Percentiles rank a stretch among this genome's conserved stretches.
Evolutionary conservation across 2,888 invertebrate genomes (phyloP).

Genomic region (Coenonympha arcania): DNA sequence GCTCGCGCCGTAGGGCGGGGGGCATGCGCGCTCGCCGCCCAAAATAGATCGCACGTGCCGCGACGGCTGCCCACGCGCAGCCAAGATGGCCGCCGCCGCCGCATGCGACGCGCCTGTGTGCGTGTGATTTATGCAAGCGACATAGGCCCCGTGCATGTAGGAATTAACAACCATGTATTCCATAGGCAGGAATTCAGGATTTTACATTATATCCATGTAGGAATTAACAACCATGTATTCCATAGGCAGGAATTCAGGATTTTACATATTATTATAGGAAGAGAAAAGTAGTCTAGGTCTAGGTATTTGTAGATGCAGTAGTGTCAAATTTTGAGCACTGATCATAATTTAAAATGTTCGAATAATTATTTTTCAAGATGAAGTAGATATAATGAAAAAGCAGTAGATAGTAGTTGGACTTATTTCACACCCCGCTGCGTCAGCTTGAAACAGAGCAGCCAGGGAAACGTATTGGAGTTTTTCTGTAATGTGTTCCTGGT

Average conservation of each 20-base stretch:
- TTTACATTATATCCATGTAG: neutral
- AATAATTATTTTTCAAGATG: no score
- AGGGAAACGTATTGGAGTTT: no score
- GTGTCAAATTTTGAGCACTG: no score
- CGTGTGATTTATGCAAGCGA: conserved; percentile 46
- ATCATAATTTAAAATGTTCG: no score
- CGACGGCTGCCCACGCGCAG: conserved; percentile 68
- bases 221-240: neutral
- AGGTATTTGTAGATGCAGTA: no score
- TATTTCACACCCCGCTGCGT: no score
- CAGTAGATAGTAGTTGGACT: no score
- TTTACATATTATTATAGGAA: no score
- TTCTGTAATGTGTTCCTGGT: no score
- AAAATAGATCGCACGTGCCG: conserved; percentile 74
- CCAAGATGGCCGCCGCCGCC: conserved; percentile 63
- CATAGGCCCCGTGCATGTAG: conserved; percentile 11
- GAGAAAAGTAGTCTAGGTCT: no score
- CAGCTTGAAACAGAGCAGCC: no score
- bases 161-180: neutral
- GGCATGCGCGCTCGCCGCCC: conserved; percentile 59
- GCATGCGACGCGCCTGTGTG: conserved; percentile 37
- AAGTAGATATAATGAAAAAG: no score
- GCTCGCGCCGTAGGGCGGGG: conserved; percentile 32
- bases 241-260: neutral
- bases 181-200: neutral